Evolutionary conservation across 2,797 vertebrate genomes (phyloP).

Genomic region (Muscicapa striata): DNA sequence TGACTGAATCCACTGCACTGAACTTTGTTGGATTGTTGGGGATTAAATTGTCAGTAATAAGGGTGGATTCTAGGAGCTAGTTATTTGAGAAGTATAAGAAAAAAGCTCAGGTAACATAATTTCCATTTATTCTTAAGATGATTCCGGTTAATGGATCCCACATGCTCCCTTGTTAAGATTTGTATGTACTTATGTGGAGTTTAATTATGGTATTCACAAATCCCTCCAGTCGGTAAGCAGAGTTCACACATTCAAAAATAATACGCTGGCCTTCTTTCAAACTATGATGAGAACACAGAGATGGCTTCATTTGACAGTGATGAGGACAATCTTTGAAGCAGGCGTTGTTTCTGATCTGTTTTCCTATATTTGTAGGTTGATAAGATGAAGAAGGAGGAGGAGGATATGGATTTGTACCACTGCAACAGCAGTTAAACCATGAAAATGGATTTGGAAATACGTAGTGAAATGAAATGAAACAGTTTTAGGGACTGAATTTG

Average conservation of each 20-base stretch:
- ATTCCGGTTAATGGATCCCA: neutral
- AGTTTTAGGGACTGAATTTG: neutral
- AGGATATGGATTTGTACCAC: neutral
- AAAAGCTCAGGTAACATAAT: neutral
- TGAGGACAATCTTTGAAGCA: constrained; percentile 84
- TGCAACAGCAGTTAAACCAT: neutral
- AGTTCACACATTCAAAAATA: constrained; percentile 55
- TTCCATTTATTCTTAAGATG: neutral
- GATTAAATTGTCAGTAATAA: neutral
- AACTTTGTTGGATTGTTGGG: neutral
- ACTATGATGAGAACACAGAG: constrained; percentile 83
- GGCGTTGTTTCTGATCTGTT: neutral
- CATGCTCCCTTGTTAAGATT: neutral
- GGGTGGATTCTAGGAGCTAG: neutral
- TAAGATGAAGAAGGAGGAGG: neutral
- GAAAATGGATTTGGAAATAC: neutral
- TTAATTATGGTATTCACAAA: constrained; percentile 30
- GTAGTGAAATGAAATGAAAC: neutral
- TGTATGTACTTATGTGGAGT: neutral
- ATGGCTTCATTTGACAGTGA: constrained; percentile 84
- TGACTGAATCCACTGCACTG: neutral
- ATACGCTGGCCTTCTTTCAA: constrained; percentile 81
- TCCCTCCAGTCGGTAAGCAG: constrained; percentile 18
- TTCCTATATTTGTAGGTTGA: neutral
- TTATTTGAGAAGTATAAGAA: neutral